Evolutionary conservation across 1,140 invertebrate species (phyloP).

Genomic region (Drosophila pruinosa): DNA sequence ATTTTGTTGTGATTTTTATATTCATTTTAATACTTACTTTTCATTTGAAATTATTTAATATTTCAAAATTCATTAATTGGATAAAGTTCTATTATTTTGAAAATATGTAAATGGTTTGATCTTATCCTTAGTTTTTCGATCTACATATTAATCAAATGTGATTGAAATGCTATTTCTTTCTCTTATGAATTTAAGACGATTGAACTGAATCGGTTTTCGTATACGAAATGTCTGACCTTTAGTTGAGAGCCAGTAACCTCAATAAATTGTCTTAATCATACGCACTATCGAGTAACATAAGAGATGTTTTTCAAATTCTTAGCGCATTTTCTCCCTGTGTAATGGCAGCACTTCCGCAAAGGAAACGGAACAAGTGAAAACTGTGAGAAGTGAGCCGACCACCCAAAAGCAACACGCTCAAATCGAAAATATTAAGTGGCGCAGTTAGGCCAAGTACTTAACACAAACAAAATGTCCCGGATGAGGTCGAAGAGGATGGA

Average conservation of each 20-base stretch:
- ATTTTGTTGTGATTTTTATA: too few relatives aligned
- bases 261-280: conserved; percentile 59
- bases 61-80: too few relatives aligned
- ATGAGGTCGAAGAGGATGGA: neutral
- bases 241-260: conserved; percentile 8
- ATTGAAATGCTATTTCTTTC: neutral
- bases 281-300: conserved; percentile 53
- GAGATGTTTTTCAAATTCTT: conserved; percentile 30
- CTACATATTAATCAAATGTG: too few relatives aligned
- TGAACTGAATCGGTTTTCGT: neutral
- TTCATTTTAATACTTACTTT: too few relatives aligned
- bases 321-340: conserved; percentile 49
- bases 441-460: conserved; percentile 72
- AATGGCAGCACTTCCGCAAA: conserved; percentile 56
- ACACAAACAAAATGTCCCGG: conserved; percentile 51
- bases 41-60: too few relatives aligned
- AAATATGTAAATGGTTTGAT: too few relatives aligned
- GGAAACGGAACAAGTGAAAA: conserved; percentile 15
- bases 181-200: neutral
- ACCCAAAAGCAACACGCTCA: conserved; percentile 24
- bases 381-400: neutral
- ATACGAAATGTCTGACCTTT: conserved; percentile 15
- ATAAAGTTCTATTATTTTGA: too few relatives aligned
- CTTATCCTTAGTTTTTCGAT: too few relatives aligned
- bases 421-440: conserved; percentile 76